Evolutionary conservation across 2,113 vertebrate species (phyloP).

Genomic region (Datnioides undecimradiatus): DNA sequence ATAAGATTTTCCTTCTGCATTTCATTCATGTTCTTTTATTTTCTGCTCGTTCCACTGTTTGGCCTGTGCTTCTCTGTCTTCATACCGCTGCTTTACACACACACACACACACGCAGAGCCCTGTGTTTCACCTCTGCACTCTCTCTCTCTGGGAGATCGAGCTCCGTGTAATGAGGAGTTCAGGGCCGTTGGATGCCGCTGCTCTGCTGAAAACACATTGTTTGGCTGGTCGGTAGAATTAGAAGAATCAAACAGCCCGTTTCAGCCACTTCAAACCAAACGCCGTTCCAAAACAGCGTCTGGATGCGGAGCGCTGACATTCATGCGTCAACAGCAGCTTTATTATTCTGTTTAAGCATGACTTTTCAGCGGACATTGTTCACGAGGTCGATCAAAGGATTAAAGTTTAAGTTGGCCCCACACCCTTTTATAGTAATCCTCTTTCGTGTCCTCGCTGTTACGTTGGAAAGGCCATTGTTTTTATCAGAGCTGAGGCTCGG

Average conservation of each 20-base stretch:
- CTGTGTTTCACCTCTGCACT: constrained; percentile 21
- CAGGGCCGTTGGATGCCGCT: constrained; percentile 22
- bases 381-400: not conserved
- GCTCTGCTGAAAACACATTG: constrained; percentile 53
- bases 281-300: not conserved
- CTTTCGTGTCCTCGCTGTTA: too few relatives aligned
- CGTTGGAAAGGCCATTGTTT: too few relatives aligned
- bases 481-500: too few relatives aligned
- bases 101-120: not conserved
- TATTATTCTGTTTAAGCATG: constrained; percentile 5
- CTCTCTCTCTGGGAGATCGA: constrained; percentile 5
- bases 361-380: constrained; percentile 41
- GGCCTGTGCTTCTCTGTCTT: too few relatives aligned
- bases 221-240: constrained; percentile 63
- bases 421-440: too few relatives aligned
- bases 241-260: constrained; percentile 36
- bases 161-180: constrained; percentile 25
- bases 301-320: not conserved
- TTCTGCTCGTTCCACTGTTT: too few relatives aligned
- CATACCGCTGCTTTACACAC: too few relatives aligned
- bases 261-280: constrained; percentile 45
- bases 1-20: too few relatives aligned
- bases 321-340: not conserved
- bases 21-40: too few relatives aligned
- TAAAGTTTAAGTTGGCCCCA: too few relatives aligned